Evolutionary conservation across 2,888 invertebrate species (phyloP), one percentile per base, ranked within the genome.

Genomic region (Agrilus mali): DNA sequence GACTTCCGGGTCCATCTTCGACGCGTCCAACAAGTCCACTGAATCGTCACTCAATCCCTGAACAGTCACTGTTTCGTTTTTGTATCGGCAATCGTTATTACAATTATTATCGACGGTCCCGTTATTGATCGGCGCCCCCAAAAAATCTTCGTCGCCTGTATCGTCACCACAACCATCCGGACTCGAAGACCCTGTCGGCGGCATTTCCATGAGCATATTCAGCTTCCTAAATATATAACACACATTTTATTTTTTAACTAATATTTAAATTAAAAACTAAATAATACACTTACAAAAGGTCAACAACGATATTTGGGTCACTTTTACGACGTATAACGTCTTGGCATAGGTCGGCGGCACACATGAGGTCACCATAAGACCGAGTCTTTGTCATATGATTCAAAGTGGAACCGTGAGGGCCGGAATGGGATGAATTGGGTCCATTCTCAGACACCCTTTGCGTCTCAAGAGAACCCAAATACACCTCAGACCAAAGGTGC

Each of bases 401-500:
- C 1, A 59, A 54, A 22, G 55, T 50, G 47, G 77, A 63, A 45
- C 77, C 77, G 54, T 66, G 56, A n/a, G 65, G 60, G 51, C 60
- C 60, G 36, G 51, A 49, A 40, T 47, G 47, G 16, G 51, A 33
- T 37, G 57, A 53, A 14, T 55, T 55, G 5, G 60, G 54, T 49
- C 65, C 64, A 37, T 59, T 60, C 38, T 60, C 60, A 1, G 53
- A 47, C 42, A 50, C 56, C 40, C 55, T 58, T 51, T 60, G 58
- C n/a, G 53, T 55, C 50, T 63, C 65, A 54, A 61, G 53, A 2
- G 65, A 64, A 39, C 84, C 85, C 55, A 86, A 73, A 71, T 90
- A 93, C 49, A 94, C 79, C 53, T 84, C 85, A 50, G 78, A 74
- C 94, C 94, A 95, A 54, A 93, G 72, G 44, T 74, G 73, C 61